phyloP scores from a whole-genome alignment of 2,113 vertebrate genomes.

The Notechis scutatus region DNA sequence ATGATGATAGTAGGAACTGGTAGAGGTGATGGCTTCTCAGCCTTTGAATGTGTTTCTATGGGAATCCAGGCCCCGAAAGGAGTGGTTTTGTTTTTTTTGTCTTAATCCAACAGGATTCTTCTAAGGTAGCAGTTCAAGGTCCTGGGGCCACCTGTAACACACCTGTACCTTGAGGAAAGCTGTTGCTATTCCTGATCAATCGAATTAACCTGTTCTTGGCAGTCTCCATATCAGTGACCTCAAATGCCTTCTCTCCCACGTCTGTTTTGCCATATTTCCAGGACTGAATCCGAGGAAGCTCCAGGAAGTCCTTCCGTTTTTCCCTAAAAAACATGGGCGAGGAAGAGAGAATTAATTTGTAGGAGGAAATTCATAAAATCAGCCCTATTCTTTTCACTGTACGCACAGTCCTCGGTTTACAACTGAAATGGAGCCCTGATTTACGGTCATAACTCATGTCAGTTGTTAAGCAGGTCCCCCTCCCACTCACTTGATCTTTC shows the following conservation, averaged over 20 bases:
- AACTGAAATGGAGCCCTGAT: neutral
- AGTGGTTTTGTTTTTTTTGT: neutral
- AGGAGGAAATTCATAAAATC: fast-evolving
- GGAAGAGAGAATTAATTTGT: neutral
- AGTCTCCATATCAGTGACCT: neutral
- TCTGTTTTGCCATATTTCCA: neutral
- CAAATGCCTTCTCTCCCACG: neutral
- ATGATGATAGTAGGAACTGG: neutral
- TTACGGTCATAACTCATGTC: neutral
- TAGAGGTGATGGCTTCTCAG: neutral
- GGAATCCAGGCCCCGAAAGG: neutral
- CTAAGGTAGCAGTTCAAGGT: neutral
- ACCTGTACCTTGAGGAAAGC: too few species aligned
- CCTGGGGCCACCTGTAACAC: neutral
- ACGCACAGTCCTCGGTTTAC: neutral
- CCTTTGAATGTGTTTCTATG: neutral
- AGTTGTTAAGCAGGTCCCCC: neutral
- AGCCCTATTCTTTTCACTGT: too few species aligned
- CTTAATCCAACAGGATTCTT: neutral
- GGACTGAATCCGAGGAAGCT: neutral
- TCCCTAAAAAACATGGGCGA: neutral
- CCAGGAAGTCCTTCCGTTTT: neutral
- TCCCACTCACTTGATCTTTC: too few species aligned
- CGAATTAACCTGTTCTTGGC: neutral
- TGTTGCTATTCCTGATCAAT: neutral